These are phyloP conservation scores for Odontocerum albicorne DNA, from an alignment of 2,888 invertebrate genomes.

Conservation along the genomic window DNA sequence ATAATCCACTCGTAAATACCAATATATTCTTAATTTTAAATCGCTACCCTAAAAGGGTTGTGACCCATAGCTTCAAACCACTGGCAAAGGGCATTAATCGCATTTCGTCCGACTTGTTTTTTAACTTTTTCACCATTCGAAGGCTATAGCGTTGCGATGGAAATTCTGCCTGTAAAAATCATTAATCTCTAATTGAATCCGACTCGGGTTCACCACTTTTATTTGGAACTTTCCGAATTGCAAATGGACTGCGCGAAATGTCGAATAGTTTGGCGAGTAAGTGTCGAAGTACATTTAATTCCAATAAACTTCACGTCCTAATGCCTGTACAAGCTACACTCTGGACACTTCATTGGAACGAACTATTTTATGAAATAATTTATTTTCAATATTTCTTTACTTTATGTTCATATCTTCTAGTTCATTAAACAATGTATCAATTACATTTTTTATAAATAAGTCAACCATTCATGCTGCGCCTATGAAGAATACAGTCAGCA, in stretches of 20 bases:
- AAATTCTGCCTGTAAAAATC: constrained; percentile 1
- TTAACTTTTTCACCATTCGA: constrained; percentile 13
- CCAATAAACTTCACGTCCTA: not conserved
- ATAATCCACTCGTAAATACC: too few species aligned
- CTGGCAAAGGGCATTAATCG: constrained; percentile 25
- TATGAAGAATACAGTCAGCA: too few species aligned
- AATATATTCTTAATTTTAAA: too few species aligned
- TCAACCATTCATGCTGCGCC: too few species aligned
- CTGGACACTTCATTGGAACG: not conserved
- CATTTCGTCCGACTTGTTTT: constrained; percentile 24
- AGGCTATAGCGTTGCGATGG: not conserved
- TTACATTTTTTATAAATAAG: too few species aligned
- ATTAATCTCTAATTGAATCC: constrained; percentile 13
- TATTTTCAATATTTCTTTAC: too few species aligned
- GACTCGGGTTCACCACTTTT: not conserved
- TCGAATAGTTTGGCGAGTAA: not conserved
- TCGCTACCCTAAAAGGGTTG: too few species aligned
- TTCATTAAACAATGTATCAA: too few species aligned
- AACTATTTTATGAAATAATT: not conserved
- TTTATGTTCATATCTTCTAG: too few species aligned
- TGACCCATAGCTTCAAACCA: too few species aligned
- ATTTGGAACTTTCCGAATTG: not conserved
- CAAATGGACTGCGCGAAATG: constrained; percentile 5
- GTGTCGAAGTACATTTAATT: not conserved
- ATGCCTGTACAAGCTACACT: not conserved